Evolutionary conservation across 1,140 invertebrate species (phyloP).

Genomic region (Rhopalosiphum padi): DNA sequence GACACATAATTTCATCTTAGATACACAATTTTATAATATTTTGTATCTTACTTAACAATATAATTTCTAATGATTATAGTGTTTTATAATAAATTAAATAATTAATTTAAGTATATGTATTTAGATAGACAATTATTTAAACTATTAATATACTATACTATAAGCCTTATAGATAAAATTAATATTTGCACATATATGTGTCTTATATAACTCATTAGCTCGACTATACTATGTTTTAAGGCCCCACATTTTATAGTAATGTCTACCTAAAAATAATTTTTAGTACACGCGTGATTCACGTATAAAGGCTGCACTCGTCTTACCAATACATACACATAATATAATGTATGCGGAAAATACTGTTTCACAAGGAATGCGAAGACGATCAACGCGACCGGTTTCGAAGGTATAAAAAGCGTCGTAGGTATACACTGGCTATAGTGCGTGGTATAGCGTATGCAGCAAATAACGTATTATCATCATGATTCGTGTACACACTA

Average conservation of each 20-base stretch:
- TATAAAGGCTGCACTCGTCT: neutral
- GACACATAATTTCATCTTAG: neutral
- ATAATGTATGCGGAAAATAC: neutral
- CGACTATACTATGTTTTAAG: neutral
- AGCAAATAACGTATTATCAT: neutral
- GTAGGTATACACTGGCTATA: neutral
- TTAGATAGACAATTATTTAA: neutral
- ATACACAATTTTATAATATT: neutral
- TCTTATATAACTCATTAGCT: neutral
- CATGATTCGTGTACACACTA: neutral
- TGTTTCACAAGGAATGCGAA: neutral
- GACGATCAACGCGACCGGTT: neutral
- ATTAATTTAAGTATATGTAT: too few species aligned
- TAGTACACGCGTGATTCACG: too few species aligned
- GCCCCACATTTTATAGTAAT: neutral
- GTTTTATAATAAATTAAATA: too few species aligned
- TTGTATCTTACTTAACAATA: neutral
- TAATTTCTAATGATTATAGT: neutral
- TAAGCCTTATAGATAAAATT: neutral
- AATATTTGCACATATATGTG: neutral
- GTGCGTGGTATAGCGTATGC: neutral
- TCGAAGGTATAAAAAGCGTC: neutral
- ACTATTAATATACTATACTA: too few species aligned
- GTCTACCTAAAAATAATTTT: neutral
- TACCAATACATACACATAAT: neutral